These are phyloP conservation scores for Lepisosteus osseus DNA, from an alignment of 2,113 vertebrate genomes.

Conservation along the genomic window DNA sequence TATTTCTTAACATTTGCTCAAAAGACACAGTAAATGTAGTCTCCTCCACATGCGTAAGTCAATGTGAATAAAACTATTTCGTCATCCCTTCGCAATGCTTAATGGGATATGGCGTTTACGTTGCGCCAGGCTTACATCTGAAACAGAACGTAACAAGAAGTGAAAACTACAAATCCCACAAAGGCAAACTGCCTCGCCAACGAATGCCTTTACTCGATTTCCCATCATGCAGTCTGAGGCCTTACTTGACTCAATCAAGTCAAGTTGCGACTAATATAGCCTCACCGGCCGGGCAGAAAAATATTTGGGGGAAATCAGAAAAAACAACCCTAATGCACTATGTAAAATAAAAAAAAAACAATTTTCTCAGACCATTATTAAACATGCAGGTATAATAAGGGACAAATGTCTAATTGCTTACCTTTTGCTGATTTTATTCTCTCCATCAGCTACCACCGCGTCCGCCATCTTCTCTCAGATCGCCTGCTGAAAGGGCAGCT, in stretches of 20 bases:
- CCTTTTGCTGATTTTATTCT: constrained; percentile 71
- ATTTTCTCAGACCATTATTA: too few relatives aligned
- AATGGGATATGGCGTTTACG: not conserved
- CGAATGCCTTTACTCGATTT: constrained; percentile 2
- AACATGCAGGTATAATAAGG: too few relatives aligned
- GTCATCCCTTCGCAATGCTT: not conserved
- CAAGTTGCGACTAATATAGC: not conserved
- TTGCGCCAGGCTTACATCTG: not conserved
- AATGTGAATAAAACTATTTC: not conserved
- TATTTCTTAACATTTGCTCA: too few relatives aligned
- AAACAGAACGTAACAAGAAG: not conserved
- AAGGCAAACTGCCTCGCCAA: not conserved
- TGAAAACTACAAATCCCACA: constrained; percentile 17
- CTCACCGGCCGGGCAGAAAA: too few relatives aligned
- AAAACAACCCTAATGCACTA: too few relatives aligned
- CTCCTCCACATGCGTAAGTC: not conserved
- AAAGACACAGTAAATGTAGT: constrained; percentile 5
- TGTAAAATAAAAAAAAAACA: too few relatives aligned
- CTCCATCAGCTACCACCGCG: constrained; percentile 48
- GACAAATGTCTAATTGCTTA: constrained; percentile 30
- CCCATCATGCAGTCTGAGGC: constrained; percentile 22
- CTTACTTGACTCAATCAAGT: constrained; percentile 9
- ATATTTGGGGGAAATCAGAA: too few relatives aligned
- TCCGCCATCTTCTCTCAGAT: constrained; percentile 61
- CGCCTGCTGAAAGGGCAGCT: not conserved